Base-by-base conservation (phyloP, 1,140 invertebrate genomes). In the Zophobas morio region DNA sequence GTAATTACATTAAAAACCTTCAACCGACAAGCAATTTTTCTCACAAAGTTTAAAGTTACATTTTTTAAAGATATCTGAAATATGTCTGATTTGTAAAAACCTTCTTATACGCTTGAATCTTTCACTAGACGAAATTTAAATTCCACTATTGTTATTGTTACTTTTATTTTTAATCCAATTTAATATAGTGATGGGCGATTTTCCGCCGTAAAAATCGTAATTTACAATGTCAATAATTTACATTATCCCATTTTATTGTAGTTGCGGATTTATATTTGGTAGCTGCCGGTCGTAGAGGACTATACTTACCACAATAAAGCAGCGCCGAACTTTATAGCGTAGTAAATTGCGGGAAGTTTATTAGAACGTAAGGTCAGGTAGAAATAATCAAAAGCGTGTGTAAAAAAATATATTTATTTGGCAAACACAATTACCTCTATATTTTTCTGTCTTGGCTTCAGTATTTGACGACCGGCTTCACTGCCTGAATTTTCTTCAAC, bases 401-500 rank as follows among this genome's bases (percentile, higher is more conserved):
- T 42, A 66, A 34, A 66, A 66, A 42, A 42, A 39, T 66, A 54
- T 20, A 20, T 20, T 20, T 66, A 66, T 66, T 66, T 66, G 60
- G 60, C 60, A 66, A 20, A 20, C 20, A 33, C 60, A 42, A 20
- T 37, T n/a, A 46, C 39, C 74, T 63, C 47, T 32, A 40, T 70
- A 20, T 40, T 5, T 40, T 39, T 57, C 8, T 74, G 6, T 63
- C 37, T 60, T 20, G 20, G 34, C 8, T 33, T 20, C 39, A 37
- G 39, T 66, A 46, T 40, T 36, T 66, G 33, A 80, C 75, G 74
- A 77, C 81, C 40, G 81, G 78, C 66, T 82, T 83, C 6, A 81
- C 79, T 34, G 53, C 56, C 78, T 84, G 81, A 49, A 84, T 82
- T 79, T 81, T 82, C 40, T 76, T 71, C 47, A 83, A 72, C 53